Evolutionary conservation across 2,888 invertebrate species (phyloP).

Genomic region (Sinotaia quadrata): DNA sequence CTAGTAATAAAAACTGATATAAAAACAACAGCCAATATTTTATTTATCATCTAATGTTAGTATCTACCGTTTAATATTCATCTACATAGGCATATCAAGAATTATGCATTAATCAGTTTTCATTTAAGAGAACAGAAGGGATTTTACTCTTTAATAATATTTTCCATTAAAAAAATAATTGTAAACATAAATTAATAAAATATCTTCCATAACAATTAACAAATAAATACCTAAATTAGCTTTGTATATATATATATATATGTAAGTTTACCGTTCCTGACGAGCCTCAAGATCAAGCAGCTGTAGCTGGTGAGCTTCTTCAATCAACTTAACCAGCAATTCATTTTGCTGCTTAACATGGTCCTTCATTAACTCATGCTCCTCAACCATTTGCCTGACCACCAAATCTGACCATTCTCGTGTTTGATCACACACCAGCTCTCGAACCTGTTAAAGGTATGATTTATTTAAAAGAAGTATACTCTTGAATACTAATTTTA

Average conservation of each 20-base stretch:
- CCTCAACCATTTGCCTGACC: slow-evolving; percentile 84
- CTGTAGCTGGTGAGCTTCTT: slow-evolving; percentile 82
- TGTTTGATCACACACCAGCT: slow-evolving; percentile 91
- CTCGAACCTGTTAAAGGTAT: slow-evolving; percentile 71
- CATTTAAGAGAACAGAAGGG: too few species aligned
- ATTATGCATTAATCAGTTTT: too few species aligned
- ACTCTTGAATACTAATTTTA: too few species aligned
- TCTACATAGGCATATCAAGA: neutral
- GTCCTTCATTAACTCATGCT: slow-evolving; percentile 81
- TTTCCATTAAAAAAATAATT: too few species aligned
- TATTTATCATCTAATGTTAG: neutral
- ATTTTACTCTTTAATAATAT: too few species aligned
- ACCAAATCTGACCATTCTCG: slow-evolving; percentile 94
- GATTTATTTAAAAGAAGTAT: too few species aligned
- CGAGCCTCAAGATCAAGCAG: slow-evolving; percentile 91
- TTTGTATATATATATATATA: too few species aligned
- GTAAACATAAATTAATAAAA: too few species aligned
- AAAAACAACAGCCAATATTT: neutral
- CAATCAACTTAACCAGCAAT: slow-evolving; percentile 92
- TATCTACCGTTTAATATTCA: neutral
- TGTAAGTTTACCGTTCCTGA: slow-evolving; percentile 83
- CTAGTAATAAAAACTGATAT: neutral
- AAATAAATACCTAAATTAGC: neutral
- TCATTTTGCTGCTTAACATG: slow-evolving; percentile 86
- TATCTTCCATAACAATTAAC: neutral